Base-by-base conservation (phyloP, 1,140 invertebrate genomes). In the Heliconius hermathena region DNA sequence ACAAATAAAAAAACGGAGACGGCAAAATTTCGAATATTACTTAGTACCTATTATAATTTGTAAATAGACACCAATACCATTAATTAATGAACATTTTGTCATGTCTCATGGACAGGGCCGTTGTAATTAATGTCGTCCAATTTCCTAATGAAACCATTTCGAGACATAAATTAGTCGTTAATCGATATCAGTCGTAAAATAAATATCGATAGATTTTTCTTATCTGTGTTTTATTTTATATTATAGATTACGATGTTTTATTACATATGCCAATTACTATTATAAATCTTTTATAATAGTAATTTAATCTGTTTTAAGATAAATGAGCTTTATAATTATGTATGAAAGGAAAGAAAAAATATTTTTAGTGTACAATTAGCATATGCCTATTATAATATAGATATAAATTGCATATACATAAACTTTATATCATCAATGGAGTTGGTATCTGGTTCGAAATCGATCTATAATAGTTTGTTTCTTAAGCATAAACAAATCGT, bases 121-220 rank as follows among this genome's bases (percentile, higher is more conserved):
- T 66, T 29, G 60, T 66, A 66, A 66, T 66, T 66, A 66, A 66
- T 66, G 60, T 8, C 60, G 26, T 66, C 60, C 60, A 66, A 66
- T 66, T 66, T 29, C 60, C 60, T 66, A 66, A 66, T 66, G 60
- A 66, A 66, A 66, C 60, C 60, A 66, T 60, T 60, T 60, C 9
- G 54, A 60, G 20, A 60, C 54, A 60, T 66, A 66, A 66, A 66
- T 66, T 66, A 66, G 60, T 29, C 60, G 60, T 66, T 66, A 66
- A 66, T 66, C 22, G 13, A 66, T 66, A 29, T 16, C 26, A 29
- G 22, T 29, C 60, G 22, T 66, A 66, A 29, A 46, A 66, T 66
- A 66, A 29, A 26, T 66, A 66, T 66, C 26, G n/a, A 66, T 26
- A 6, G 22, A 26, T 66, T 66, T 66, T 66, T 6, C 1, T 22